These are phyloP conservation scores for Rousettus madagascariensis DNA, from an alignment of 2,797 vertebrate species.

Conservation along the genomic window DNA sequence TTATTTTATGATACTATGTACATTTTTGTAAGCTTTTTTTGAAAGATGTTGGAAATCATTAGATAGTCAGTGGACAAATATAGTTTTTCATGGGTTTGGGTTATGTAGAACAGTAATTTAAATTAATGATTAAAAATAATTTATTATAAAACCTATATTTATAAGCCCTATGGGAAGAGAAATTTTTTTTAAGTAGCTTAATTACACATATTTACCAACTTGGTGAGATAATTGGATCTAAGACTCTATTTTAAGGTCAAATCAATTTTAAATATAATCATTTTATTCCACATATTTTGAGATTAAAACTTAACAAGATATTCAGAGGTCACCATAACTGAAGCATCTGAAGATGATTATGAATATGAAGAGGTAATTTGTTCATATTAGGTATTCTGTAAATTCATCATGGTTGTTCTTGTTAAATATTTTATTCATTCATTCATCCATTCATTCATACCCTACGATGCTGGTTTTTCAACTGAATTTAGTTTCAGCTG, in stretches of 20 bases:
- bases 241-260: conserved; percentile 30
- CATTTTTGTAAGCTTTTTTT: background rate
- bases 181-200: background rate
- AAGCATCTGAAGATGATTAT: conserved; percentile 83
- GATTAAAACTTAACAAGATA: conserved; percentile 82
- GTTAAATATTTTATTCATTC: conserved; percentile 11
- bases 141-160: background rate
- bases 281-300: conserved; percentile 33
- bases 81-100: background rate
- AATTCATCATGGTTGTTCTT: background rate
- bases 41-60: background rate
- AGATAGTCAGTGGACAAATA: background rate
- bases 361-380: conserved; percentile 87
- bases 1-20: background rate
- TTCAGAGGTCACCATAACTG: conserved; percentile 82
- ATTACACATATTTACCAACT: background rate
- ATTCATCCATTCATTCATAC: background rate
- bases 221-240: background rate
- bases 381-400: conserved; percentile 5
- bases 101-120: background rate
- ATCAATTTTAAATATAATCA: background rate
- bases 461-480: background rate
- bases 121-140: conserved; percentile 14
- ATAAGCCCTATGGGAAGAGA: background rate
- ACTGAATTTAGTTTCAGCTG: conserved; percentile 1